Percentiles rank a stretch among this genome's conserved stretches.
Conservation (phyloP, 2,113 vertebrate species). For the Opisthocomus hoazin region DNA sequence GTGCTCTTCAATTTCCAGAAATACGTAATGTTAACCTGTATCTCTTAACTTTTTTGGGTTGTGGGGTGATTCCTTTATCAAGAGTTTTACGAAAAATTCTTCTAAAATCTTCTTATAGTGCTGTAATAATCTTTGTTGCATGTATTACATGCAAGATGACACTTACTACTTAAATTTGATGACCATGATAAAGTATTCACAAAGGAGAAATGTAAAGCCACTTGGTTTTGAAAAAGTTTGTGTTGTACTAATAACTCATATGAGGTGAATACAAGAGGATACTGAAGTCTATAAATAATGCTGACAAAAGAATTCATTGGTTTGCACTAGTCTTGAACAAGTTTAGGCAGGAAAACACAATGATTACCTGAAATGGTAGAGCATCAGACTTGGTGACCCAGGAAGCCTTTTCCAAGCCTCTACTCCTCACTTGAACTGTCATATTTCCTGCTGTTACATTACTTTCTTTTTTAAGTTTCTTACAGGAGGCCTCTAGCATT, state of each 20-base stretch:
- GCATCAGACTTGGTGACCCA: neutral
- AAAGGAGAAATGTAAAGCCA: neutral
- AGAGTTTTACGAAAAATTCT: neutral
- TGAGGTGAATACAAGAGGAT: neutral
- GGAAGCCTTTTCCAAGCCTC: neutral
- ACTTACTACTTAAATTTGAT: neutral
- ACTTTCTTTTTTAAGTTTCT: neutral
- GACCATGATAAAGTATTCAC: neutral
- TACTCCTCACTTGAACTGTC: neutral
- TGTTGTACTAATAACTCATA: neutral
- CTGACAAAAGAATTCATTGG: neutral
- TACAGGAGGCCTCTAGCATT: neutral
- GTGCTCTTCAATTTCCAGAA: neutral
- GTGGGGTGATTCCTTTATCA: neutral
- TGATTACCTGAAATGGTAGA: neutral
- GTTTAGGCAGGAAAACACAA: neutral
- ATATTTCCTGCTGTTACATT: neutral
- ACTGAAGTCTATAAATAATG: neutral
- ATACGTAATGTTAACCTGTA: neutral
- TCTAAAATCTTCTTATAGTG: neutral
- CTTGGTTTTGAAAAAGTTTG: rapidly evolving
- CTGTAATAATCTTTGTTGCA: neutral
- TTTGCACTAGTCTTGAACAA: neutral
- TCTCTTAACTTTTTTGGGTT: neutral
- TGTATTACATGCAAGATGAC: neutral